Conservation (phyloP, 1,140 invertebrate species). For the Bombus fervidus region DNA sequence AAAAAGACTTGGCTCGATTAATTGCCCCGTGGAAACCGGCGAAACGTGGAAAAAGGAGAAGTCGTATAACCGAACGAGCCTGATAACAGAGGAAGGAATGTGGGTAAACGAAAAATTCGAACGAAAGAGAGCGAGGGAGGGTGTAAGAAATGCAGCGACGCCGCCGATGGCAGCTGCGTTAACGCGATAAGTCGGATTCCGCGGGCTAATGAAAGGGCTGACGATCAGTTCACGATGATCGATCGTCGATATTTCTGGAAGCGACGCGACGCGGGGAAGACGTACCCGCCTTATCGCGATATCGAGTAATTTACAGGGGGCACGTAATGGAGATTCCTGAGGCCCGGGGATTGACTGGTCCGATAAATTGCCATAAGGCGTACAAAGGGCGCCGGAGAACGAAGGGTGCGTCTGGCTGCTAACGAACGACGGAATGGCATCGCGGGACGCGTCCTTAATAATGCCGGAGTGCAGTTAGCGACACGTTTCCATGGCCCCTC, state of each 20-base stretch:
- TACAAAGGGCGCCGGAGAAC: slow-evolving; percentile 36
- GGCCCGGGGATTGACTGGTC: slow-evolving; percentile 45
- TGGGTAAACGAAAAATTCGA: slow-evolving; percentile 2
- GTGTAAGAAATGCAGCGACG: slow-evolving; percentile 20
- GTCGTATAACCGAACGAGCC: too few relatives aligned
- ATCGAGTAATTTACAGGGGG: slow-evolving; percentile 60
- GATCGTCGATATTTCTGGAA: slow-evolving; percentile 50
- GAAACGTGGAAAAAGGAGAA: not conserved
- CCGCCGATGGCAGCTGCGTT: slow-evolving; percentile 44
- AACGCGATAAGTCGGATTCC: slow-evolving; percentile 63
- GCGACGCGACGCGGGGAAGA: not conserved
- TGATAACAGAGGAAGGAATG: not conserved
- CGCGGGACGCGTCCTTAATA: slow-evolving; percentile 36
- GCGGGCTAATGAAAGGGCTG: slow-evolving; percentile 53
- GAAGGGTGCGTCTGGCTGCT: slow-evolving; percentile 10
- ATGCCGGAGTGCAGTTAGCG: slow-evolving; percentile 34
- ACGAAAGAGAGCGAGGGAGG: not conserved
- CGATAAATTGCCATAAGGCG: slow-evolving; percentile 67
- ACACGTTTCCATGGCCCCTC: slow-evolving; percentile 26
- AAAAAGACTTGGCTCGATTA: not conserved
- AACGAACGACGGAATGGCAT: slow-evolving; percentile 43
- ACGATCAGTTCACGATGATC: slow-evolving; percentile 37
- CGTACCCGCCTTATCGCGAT: slow-evolving; percentile 50
- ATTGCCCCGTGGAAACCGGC: not conserved
- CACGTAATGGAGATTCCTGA: slow-evolving; percentile 63